Base-by-base conservation (phyloP, 2,113 vertebrate species). In the Lampris incognitus region DNA sequence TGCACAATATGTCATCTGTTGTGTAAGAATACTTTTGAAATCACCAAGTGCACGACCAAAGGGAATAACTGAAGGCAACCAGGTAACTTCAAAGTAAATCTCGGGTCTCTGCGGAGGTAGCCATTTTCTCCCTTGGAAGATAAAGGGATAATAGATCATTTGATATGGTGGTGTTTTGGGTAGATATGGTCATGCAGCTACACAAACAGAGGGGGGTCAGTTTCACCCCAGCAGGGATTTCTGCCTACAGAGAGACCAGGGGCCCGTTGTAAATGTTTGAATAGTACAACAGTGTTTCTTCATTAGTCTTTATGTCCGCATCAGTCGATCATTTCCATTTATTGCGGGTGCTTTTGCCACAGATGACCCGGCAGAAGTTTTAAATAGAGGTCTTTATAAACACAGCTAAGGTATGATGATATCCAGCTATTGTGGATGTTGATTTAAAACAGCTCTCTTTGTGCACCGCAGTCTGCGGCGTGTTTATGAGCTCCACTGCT, bases 401-500 rank as follows among this genome's bases (percentile, higher is more conserved):
- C 73, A 78, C 72, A 52, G 6, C 8, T 2, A 7, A 42, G 5
- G 49, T 64, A 69, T 24, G 62, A 82, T 69, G 66, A 72, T 72
- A 41, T 52, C 52, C 38, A 9, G 67, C 51, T 52, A 41, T 66
- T 40, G 72, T 67, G 69, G 51, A 52, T 76, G 81, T 56, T 79
- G 81, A 81, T 74, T 79, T 85, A 79, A 82, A 87, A 70, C 69
- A 3, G 66, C 66, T 70, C 38, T 64, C 78, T 86, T 80, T 81
- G 69, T 79, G 71, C 81, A 76, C 81, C 70, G 72, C 42, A 77
- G 71, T 52, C 39, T 69, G 64, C 3, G 24, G 59, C 24, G 54
- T 41, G 74, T 91, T 92, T 90, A 92, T 63, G 63, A 90, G 79
- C 78, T 42, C 48, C 79, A 62, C 76, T 63, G 66, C 83, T 91